These are phyloP conservation scores for Telmatochromis sp. DNA, from an alignment of 2,113 vertebrate species.

Conservation along the genomic window DNA sequence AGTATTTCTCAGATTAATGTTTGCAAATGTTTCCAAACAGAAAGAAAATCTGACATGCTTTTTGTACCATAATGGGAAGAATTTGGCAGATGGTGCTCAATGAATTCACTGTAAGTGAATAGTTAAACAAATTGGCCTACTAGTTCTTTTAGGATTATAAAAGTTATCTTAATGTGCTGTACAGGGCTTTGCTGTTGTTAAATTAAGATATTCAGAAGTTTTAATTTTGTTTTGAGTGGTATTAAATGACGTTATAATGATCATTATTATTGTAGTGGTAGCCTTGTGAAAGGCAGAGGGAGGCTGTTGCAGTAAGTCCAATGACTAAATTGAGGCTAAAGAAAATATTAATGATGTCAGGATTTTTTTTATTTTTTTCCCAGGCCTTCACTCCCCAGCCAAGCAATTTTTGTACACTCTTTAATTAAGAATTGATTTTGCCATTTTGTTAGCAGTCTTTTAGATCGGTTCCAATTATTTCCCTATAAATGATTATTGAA, in stretches of 20 bases:
- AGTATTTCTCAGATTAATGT: neutral
- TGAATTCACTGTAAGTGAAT: neutral
- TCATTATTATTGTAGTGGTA: neutral
- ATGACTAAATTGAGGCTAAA: neutral
- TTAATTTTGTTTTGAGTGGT: neutral
- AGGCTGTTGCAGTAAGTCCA: neutral
- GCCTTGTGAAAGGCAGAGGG: neutral
- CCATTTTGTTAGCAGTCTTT: neutral
- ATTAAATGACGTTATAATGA: fast-evolving
- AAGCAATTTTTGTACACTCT: neutral
- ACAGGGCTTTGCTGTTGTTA: neutral
- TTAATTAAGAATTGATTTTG: neutral
- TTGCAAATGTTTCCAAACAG: neutral
- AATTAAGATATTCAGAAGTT: neutral
- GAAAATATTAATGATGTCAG: neutral
- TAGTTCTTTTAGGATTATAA: neutral
- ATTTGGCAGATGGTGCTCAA: neutral
- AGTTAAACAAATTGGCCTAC: neutral
- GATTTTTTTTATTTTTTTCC: neutral
- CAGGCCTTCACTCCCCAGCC: neutral
- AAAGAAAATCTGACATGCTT: neutral
- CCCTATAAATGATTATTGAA: neutral
- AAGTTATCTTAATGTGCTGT: neutral
- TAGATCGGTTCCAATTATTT: neutral
- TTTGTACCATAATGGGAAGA: neutral